Conservation (phyloP, 23 tunicate species). For the Ciona savignyi region DNA sequence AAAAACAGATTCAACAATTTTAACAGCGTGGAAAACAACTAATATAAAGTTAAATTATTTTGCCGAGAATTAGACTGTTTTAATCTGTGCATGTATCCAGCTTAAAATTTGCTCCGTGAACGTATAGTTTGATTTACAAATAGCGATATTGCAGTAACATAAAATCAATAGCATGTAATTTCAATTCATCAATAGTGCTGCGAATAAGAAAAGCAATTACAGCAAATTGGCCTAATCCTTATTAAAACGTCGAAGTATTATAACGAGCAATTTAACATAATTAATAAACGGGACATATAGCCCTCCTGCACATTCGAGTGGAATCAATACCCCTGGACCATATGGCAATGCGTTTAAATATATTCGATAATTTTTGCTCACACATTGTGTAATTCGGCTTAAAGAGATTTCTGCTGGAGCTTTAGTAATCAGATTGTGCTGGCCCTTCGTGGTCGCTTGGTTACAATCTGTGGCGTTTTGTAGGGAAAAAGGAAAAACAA, state of each 20-base stretch:
- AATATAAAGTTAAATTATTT: no score
- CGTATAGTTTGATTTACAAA: no score
- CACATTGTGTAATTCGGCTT: not conserved
- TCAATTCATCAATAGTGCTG: not conserved
- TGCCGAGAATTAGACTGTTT: no score
- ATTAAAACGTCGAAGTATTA: not conserved
- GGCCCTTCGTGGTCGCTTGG: no score
- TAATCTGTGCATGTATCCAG: no score
- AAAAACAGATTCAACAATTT: no score
- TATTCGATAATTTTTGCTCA: not conserved
- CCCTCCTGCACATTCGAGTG: not conserved
- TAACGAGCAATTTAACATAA: not conserved
- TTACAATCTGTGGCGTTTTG: no score
- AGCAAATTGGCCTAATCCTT: not conserved
- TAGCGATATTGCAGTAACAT: no score
- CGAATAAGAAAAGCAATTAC: not conserved
- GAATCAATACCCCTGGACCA: not conserved
- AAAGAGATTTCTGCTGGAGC: not conserved
- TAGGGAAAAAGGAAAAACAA: no score
- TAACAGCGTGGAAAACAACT: no score
- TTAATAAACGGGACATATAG: not conserved
- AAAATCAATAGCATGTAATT: not conserved
- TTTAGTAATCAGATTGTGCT: no score
- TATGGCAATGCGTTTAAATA: not conserved
- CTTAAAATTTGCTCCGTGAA: no score